Conservation (phyloP, 2,797 vertebrate species). For the Scleropages formosus region DNA sequence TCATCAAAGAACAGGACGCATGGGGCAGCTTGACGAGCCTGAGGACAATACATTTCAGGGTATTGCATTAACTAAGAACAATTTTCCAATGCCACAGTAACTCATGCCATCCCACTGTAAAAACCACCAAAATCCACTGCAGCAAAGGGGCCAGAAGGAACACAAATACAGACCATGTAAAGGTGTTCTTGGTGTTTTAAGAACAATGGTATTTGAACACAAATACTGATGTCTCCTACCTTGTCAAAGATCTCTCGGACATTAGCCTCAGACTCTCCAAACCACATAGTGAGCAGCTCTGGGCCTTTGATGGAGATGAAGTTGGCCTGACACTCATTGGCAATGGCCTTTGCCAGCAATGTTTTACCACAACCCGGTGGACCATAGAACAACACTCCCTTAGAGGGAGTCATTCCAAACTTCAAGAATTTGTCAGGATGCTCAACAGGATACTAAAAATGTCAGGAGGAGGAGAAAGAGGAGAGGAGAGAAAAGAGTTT, state of each 20-base stretch:
- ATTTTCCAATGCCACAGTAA: not conserved
- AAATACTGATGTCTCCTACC: slow-evolving; percentile 61
- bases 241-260: slow-evolving; percentile 98
- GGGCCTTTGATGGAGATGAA: slow-evolving; percentile 99
- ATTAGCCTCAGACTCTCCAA: slow-evolving; percentile 96
- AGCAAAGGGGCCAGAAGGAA: not conserved
- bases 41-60: slow-evolving; percentile 8
- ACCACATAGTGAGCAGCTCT: slow-evolving; percentile 98
- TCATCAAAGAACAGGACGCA: slow-evolving; percentile 97
- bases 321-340: slow-evolving; percentile 97
- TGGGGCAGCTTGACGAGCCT: slow-evolving; percentile 95
- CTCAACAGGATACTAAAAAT: slow-evolving; percentile 89
- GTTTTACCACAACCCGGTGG: slow-evolving; percentile 98
- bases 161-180: not conserved
- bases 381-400: slow-evolving; percentile 94
- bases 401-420: slow-evolving; percentile 97
- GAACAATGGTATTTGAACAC: not conserved
- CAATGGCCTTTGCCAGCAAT: slow-evolving; percentile 94
- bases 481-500: slow-evolving; percentile 13
- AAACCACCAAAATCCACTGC: no score
- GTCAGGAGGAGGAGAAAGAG: slow-evolving; percentile 16
- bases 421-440: slow-evolving; percentile 99
- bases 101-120: no score
- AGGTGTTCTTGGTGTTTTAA: not conserved
- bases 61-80: not conserved